Base-by-base conservation (phyloP, 2,888 invertebrate genomes). In the Yponomeuta sedellus region DNA sequence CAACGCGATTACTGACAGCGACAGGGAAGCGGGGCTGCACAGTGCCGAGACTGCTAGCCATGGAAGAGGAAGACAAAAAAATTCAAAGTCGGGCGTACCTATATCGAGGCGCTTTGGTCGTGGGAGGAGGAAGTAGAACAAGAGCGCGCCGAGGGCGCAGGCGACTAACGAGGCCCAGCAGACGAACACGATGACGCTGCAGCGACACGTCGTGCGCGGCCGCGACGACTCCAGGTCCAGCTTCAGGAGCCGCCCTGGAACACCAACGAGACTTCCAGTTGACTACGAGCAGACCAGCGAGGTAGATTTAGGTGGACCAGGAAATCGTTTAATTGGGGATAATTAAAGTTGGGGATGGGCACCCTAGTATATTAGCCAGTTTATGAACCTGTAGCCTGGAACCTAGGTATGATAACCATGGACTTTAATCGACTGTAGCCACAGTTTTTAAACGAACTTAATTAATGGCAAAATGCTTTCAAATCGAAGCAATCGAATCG, bases 181-280 rank as follows among this genome's bases (percentile, higher is more conserved):
- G 69, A 87, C 83, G 79, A 85, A 89, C 70, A 90, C 86, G 1
- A 84, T 87, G 64, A 88, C 83, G 74, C 88, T 85, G 80, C 88
- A 88, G 67, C 89, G 86, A 34, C 86, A 77, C 40, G 78, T 76
- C 68, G 78, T 79, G 52, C 79, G 68, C 69, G 79, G 79, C 70
- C 76, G 77, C 56, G 81, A 75, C 52, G 86, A 82, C 70, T 85
- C 78, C 80, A 88, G 74, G 77, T 86, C 86, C 68, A 88, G 84
- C 81, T 88, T 84, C 75, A 87, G 75, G 73, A 86, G 77, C 11
- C 81, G 84, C 83, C 86, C 88, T 89, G 88, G 76, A 84, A 85
- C 77, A 82, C 71, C 68, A 74, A 52, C 44, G 16, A 52, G 44
- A 28, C 11, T 61, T 59, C 59, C 20, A 11, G 16, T 20, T 8